Conservation (phyloP, 2,888 invertebrate species). For the Perithous albicinctus region DNA sequence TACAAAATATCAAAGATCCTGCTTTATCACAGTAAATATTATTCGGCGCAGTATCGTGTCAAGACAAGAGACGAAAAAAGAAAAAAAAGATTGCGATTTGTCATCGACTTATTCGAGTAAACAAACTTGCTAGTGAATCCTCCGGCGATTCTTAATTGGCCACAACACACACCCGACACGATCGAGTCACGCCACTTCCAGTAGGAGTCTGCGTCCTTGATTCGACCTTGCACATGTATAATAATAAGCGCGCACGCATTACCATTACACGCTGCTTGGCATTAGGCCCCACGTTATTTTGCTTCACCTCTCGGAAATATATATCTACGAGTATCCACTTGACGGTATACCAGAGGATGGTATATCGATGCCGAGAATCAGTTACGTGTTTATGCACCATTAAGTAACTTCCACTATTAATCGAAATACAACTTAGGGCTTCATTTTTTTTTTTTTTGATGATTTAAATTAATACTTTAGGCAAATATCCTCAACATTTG, state of each 20-base stretch:
- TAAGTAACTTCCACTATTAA: background rate
- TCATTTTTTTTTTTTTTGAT: background rate
- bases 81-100: constrained; percentile 4
- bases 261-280: constrained; percentile 38
- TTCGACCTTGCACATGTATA: constrained; percentile 72
- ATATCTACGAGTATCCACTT: background rate
- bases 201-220: constrained; percentile 69
- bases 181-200: constrained; percentile 41
- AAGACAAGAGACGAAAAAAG: background rate
- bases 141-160: constrained; percentile 51
- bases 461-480: too few relatives aligned
- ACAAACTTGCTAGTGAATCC: constrained; percentile 38
- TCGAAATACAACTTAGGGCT: background rate
- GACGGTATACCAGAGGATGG: too few relatives aligned
- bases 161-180: background rate
- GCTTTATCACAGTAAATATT: too few relatives aligned
- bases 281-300: constrained; percentile 13
- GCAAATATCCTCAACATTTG: too few relatives aligned
- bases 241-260: constrained; percentile 50
- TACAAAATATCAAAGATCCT: background rate
- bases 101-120: constrained; percentile 12
- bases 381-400: background rate
- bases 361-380: background rate
- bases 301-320: background rate
- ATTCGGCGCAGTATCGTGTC: background rate